A percentile compares a stretch with the other conserved stretches of the same genome.
Conservation (phyloP, 2,888 invertebrate genomes). For the Tetragonisca angustula region DNA sequence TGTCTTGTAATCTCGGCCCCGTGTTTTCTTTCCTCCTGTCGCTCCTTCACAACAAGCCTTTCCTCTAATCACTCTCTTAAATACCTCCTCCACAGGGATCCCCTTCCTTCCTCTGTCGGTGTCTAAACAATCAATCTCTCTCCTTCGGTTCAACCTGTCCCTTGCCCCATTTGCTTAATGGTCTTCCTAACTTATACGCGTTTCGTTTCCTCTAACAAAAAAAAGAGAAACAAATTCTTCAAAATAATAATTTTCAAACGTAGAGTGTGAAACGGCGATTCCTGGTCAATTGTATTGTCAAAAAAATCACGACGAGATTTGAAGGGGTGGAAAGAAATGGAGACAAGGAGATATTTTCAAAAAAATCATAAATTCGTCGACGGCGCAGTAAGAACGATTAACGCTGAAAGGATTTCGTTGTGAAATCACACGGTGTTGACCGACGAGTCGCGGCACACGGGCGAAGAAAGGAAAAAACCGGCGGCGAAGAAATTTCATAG, state of each 20-base stretch:
- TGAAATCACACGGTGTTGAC: constrained; percentile 29
- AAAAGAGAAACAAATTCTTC: background rate
- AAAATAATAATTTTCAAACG: background rate
- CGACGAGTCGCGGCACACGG: background rate
- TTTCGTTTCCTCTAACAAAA: too few relatives aligned
- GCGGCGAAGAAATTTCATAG: constrained; percentile 49
- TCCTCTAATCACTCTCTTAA: constrained; percentile 45
- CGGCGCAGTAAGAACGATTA: constrained; percentile 3
- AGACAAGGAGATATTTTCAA: too few relatives aligned
- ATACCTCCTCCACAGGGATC: constrained; percentile 12
- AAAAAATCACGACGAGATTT: background rate
- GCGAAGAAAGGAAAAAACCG: constrained; percentile 42
- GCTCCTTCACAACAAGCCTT: constrained; percentile 39
- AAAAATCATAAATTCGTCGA: constrained; percentile 15
- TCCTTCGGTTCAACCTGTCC: constrained; percentile 1
- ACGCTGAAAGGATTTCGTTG: constrained; percentile 48
- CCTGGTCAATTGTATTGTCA: background rate
- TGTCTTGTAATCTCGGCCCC: constrained; percentile 30
- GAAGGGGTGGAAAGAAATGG: background rate
- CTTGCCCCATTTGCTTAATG: constrained; percentile 26
- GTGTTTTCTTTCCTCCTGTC: constrained; percentile 52
- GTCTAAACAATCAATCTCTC: constrained; percentile 28
- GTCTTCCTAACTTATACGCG: background rate
- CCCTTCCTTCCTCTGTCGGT: background rate
- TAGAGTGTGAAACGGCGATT: background rate